These are phyloP conservation scores for Mobula hypostoma DNA, from an alignment of 2,113 vertebrate genomes.

Conservation along the genomic window DNA sequence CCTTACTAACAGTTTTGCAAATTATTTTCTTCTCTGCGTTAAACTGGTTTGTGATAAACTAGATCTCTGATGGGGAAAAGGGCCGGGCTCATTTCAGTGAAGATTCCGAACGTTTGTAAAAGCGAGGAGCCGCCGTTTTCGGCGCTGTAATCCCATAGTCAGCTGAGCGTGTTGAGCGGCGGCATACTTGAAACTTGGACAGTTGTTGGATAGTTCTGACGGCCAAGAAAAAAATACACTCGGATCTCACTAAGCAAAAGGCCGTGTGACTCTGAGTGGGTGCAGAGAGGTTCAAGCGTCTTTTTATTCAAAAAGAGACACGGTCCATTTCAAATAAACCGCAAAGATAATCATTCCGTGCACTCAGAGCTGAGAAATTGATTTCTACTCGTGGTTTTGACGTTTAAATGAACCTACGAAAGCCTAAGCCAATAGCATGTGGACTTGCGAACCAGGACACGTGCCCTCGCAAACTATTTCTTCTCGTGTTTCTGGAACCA, in stretches of 20 bases:
- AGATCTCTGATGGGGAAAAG: background rate
- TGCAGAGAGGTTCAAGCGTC: background rate
- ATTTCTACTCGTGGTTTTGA: background rate
- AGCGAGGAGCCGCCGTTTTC: background rate
- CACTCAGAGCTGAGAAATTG: background rate
- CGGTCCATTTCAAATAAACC: background rate
- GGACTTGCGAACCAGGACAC: background rate
- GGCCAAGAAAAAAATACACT: background rate
- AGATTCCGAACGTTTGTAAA: background rate
- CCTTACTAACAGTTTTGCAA: too few relatives aligned
- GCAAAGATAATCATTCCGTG: background rate
- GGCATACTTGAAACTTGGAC: background rate
- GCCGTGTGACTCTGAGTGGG: background rate
- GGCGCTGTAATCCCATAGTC: background rate
- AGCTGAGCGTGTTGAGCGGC: background rate
- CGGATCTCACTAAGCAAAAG: too few relatives aligned
- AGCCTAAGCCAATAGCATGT: background rate
- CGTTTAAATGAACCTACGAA: background rate
- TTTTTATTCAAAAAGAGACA: background rate
- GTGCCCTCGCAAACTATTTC: background rate
- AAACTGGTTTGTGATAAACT: background rate
- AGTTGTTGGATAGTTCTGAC: background rate
- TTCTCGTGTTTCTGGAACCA: background rate
- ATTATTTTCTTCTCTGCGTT: background rate
- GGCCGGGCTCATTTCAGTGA: background rate